Conservation (phyloP, 2,888 invertebrate genomes). For the Maniola hyperantus region DNA sequence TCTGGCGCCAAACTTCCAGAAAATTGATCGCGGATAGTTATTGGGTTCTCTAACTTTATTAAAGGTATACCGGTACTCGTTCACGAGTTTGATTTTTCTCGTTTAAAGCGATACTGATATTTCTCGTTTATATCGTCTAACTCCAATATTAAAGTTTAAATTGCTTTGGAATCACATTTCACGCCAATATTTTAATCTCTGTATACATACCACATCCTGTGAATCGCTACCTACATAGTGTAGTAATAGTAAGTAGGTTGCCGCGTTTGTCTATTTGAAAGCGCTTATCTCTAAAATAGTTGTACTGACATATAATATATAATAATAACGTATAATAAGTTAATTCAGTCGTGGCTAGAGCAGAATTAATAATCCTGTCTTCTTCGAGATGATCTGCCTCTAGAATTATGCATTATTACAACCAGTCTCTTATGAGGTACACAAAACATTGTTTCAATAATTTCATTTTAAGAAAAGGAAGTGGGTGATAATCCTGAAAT, state of each 20-base stretch:
- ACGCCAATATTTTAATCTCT: neutral
- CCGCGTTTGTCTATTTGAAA: neutral
- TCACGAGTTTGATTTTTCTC: neutral
- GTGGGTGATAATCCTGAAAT: too few relatives aligned
- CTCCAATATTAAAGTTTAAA: constrained; percentile 12
- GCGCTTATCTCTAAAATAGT: neutral
- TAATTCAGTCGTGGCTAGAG: too few relatives aligned
- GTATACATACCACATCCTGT: neutral
- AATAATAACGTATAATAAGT: too few relatives aligned
- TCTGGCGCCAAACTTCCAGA: constrained; percentile 10
- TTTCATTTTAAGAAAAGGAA: too few relatives aligned
- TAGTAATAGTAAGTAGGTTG: neutral
- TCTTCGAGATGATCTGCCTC: too few relatives aligned
- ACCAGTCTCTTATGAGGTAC: too few relatives aligned
- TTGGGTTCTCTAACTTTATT: constrained; percentile 8
- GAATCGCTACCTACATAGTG: neutral
- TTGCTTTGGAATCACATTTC: neutral
- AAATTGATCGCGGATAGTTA: constrained; percentile 7
- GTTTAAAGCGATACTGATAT: constrained; percentile 4
- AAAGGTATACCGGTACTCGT: neutral
- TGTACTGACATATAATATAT: too few relatives aligned
- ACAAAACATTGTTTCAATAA: too few relatives aligned
- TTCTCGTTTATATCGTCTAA: constrained; percentile 1
- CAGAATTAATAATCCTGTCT: too few relatives aligned
- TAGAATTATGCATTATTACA: too few relatives aligned